phyloP scores from a whole-genome alignment of 2,888 invertebrate species.

The Rhaphigaster nebulosa region DNA sequence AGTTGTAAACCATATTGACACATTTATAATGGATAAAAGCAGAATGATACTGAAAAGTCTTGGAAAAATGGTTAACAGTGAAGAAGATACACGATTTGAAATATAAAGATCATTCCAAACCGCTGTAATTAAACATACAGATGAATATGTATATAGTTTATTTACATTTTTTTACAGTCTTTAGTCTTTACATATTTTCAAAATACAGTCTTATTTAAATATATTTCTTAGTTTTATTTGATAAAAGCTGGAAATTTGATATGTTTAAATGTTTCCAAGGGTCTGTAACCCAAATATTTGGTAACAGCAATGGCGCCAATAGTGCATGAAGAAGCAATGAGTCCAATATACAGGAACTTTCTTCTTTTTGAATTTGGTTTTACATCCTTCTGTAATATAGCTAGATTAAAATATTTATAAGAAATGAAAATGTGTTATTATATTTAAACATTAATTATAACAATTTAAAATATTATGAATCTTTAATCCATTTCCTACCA shows the following conservation, averaged over 20 bases:
- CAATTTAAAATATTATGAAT: background rate
- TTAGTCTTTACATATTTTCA: background rate
- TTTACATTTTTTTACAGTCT: background rate
- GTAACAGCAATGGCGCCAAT: background rate
- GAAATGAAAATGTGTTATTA: background rate
- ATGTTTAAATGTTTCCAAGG: background rate
- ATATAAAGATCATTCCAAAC: background rate
- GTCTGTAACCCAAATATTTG: background rate
- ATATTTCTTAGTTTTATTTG: background rate
- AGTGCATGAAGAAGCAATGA: constrained; percentile 1
- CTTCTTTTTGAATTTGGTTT: background rate
- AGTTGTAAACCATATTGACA: constrained; percentile 62
- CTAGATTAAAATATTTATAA: background rate
- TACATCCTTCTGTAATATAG: background rate
- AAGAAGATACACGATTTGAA: constrained; percentile 61
- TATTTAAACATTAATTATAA: background rate
- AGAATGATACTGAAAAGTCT: constrained; percentile 61
- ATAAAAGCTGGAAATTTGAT: background rate
- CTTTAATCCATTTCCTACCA: background rate
- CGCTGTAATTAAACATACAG: background rate
- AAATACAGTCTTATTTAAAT: background rate
- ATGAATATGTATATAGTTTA: background rate
- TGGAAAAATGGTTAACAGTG: constrained; percentile 60
- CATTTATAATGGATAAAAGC: constrained; percentile 61
- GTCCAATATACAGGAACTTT: background rate